These are phyloP conservation scores for Atta texana DNA, from an alignment of 1,140 invertebrate species.

Conservation along the genomic window DNA sequence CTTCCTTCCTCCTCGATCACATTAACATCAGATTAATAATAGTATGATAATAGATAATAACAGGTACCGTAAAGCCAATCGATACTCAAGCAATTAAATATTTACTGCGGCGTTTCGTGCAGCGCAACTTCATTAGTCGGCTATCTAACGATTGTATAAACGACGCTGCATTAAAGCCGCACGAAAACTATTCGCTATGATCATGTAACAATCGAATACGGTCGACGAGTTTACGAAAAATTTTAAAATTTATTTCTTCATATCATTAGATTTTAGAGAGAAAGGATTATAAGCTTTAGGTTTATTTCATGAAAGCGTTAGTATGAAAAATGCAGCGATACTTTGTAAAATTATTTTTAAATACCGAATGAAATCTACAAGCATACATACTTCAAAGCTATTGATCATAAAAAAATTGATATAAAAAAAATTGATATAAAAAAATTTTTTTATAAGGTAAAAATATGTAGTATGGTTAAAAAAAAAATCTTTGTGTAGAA, in stretches of 20 bases:
- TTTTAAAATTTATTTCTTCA: neutral
- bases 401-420: neutral
- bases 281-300: neutral
- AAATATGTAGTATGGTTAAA: neutral
- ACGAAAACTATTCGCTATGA: neutral
- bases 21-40: neutral
- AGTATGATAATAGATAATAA: slow-evolving; percentile 33
- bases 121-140: slow-evolving; percentile 39
- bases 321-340: neutral
- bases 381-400: neutral
- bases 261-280: neutral
- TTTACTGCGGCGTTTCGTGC: slow-evolving; percentile 41
- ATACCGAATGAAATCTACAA: neutral
- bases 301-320: too few species aligned
- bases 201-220: neutral
- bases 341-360: neutral
- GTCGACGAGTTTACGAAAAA: neutral
- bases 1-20: neutral
- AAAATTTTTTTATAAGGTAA: too few species aligned
- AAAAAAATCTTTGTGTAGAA: too few species aligned
- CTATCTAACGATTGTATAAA: slow-evolving; percentile 39
- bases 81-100: slow-evolving; percentile 43
- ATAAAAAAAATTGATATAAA: neutral
- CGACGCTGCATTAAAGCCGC: slow-evolving; percentile 9
- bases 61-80: slow-evolving; percentile 2